These are phyloP conservation scores for Sebastes oblongus DNA, from an alignment of 2,797 vertebrate species.

Conservation along the genomic window DNA sequence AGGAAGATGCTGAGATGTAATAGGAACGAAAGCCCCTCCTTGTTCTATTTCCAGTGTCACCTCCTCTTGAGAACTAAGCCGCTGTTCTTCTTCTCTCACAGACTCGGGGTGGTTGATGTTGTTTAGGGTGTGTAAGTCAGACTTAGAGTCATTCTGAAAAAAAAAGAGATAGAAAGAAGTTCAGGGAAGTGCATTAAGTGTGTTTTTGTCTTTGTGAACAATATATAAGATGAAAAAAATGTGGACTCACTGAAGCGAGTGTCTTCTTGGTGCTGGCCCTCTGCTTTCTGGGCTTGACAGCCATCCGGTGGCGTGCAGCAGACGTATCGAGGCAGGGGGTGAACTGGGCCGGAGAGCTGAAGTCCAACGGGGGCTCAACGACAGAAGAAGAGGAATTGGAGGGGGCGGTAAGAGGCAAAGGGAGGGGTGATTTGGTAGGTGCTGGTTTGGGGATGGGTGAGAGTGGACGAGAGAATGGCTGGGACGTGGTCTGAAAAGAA, in stretches of 20 bases:
- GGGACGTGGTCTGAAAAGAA: conserved; percentile 72
- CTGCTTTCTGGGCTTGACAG: conserved; percentile 92
- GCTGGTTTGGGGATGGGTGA: conserved; percentile 71
- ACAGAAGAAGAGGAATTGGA: conserved; percentile 31
- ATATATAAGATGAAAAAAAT: background rate
- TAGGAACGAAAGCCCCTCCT: background rate
- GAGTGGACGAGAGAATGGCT: conserved; percentile 68
- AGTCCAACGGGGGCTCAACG: conserved; percentile 76
- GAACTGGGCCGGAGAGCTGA: conserved; percentile 84
- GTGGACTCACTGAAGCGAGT: conserved; percentile 76
- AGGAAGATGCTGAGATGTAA: conserved; percentile 2
- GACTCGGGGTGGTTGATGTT: conserved; percentile 77
- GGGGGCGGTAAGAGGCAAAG: conserved; percentile 5
- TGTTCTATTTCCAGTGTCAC: conserved; percentile 42
- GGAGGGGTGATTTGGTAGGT: conserved; percentile 21
- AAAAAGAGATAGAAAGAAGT: background rate
- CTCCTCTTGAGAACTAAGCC: conserved; percentile 43
- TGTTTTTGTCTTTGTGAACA: background rate
- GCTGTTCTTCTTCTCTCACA: conserved; percentile 73
- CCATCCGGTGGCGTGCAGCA: conserved; percentile 94
- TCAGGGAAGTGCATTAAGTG: background rate
- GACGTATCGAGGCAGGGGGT: conserved; percentile 90
- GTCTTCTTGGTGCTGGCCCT: conserved; percentile 86
- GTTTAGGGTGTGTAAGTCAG: conserved; percentile 75
- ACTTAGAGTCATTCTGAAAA: conserved; percentile 74